These are phyloP conservation scores for Calephelis nemesis DNA, from an alignment of 1,140 invertebrate genomes.

Conservation along the genomic window DNA sequence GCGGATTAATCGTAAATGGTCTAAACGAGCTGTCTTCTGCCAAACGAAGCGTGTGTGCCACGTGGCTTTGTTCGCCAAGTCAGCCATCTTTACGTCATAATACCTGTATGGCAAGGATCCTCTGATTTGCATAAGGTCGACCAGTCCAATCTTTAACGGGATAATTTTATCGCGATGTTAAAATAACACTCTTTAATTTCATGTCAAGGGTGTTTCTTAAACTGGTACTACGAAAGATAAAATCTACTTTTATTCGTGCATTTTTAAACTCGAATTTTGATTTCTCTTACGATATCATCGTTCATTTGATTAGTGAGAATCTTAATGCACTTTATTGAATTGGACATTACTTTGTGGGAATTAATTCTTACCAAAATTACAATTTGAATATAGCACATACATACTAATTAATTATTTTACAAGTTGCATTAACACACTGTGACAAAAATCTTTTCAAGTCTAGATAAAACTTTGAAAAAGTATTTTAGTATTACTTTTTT, in stretches of 20 bases:
- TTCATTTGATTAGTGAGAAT: conserved; percentile 1
- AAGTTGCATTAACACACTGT: no score
- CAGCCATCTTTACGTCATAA: conserved; percentile 52
- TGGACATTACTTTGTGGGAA: no score
- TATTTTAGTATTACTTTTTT: no score
- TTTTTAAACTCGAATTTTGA: not conserved
- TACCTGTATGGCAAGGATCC: conserved; percentile 38
- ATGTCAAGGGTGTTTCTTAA: conserved; percentile 13
- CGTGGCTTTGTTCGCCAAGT: conserved; percentile 44
- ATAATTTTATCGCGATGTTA: conserved; percentile 34
- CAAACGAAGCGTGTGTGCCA: conserved; percentile 51
- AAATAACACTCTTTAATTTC: conserved; percentile 17
- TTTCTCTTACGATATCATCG: not conserved
- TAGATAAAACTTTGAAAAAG: no score
- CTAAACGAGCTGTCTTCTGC: conserved; percentile 69
- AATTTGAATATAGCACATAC: no score
- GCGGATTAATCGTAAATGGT: conserved; percentile 76
- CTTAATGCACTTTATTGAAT: not conserved
- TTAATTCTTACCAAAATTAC: conserved; percentile 10
- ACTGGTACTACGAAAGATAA: conserved; percentile 17
- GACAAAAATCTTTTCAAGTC: no score
- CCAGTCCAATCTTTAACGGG: conserved; percentile 27
- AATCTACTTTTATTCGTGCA: conserved; percentile 9
- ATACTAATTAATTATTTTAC: no score
- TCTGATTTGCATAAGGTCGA: conserved; percentile 53